A percentile compares a stretch with the other conserved stretches of the same genome.
Evolutionary conservation across 2,888 invertebrate species (phyloP).

Genomic region (Celastrina argiolus): DNA sequence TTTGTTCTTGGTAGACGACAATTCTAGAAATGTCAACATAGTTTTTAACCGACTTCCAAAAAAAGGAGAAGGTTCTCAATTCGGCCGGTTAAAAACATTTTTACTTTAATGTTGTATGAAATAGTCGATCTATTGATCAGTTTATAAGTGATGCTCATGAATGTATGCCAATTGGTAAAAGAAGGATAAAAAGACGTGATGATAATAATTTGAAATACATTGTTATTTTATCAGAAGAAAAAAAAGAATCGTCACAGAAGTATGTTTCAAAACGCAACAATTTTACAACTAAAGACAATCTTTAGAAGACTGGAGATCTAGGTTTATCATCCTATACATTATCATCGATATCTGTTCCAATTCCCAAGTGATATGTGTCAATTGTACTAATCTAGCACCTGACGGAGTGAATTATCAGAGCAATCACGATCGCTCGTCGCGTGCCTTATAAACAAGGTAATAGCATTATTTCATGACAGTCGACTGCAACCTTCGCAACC

Average conservation of each 20-base stretch:
- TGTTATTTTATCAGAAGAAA: neutral
- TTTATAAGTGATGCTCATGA: too few species aligned
- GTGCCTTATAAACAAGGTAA: conserved; percentile 66
- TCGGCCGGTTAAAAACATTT: too few species aligned
- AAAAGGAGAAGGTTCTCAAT: too few species aligned
- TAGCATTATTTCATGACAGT: conserved; percentile 59
- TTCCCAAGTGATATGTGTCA: conserved; percentile 42
- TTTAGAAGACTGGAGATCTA: neutral
- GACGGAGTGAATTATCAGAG: conserved; percentile 32
- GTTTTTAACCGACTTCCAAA: too few species aligned
- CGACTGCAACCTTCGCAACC: conserved; percentile 55
- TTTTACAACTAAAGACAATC: neutral
- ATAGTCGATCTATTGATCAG: too few species aligned
- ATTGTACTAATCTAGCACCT: conserved; percentile 45
- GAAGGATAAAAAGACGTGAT: too few species aligned
- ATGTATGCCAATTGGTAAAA: too few species aligned
- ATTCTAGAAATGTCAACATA: too few species aligned
- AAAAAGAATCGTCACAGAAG: neutral
- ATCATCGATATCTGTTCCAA: conserved; percentile 32
- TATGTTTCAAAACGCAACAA: neutral
- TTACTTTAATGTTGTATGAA: too few species aligned
- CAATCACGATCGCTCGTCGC: conserved; percentile 44
- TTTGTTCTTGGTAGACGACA: too few species aligned
- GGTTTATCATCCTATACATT: conserved; percentile 23
- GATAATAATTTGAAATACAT: too few species aligned